Conservation (phyloP, 2,113 vertebrate species). For the Ochotona princeps region DNA sequence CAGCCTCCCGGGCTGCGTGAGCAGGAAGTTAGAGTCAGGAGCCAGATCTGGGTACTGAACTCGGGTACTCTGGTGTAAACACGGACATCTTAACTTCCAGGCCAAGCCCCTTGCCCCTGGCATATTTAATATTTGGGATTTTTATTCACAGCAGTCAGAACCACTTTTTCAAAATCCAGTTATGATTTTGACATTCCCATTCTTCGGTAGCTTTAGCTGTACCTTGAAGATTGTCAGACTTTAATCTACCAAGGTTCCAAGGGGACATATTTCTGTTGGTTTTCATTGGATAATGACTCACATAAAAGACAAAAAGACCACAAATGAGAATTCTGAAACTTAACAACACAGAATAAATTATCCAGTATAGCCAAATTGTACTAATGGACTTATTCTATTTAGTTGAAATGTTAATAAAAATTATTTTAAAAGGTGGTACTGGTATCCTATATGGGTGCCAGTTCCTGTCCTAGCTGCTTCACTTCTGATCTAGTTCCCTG, state of each 20-base stretch:
- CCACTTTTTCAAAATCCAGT: background rate
- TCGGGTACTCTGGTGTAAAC: no score
- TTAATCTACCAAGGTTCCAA: background rate
- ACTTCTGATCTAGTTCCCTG: no score
- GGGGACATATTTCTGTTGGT: background rate
- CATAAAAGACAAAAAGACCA: background rate
- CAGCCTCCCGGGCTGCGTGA: no score
- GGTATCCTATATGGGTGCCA: no score
- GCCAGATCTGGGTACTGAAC: no score
- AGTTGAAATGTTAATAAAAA: constrained; percentile 17
- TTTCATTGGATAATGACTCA: constrained; percentile 15
- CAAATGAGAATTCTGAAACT: constrained; percentile 25
- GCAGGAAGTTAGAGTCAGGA: no score
- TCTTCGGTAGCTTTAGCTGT: background rate
- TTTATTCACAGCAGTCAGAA: background rate
- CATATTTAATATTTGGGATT: background rate
- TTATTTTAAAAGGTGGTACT: background rate
- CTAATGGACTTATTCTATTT: background rate
- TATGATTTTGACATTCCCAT: background rate
- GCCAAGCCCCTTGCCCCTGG: background rate
- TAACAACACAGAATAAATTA: background rate
- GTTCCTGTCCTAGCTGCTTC: no score
- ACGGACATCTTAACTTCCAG: no score
- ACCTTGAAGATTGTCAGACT: background rate
- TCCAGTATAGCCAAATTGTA: background rate